phyloP scores from a whole-genome alignment of 2,797 vertebrate species.

The Synanceia verrucosa region DNA sequence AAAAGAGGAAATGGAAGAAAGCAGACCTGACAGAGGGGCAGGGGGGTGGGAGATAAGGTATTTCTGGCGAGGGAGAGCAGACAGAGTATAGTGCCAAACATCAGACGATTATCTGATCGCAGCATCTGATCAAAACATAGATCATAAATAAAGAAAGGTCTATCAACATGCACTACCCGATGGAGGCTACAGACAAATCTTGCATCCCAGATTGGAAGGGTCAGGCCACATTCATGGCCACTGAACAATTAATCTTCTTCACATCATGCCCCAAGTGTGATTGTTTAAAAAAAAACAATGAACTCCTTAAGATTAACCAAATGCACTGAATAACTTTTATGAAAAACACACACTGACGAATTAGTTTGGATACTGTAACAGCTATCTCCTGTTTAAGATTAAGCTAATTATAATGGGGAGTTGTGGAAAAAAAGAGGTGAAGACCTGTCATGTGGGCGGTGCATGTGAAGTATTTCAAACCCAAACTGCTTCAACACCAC shows the following conservation, averaged over 20 bases:
- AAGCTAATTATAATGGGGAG: not conserved
- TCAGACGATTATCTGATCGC: constrained; percentile 56
- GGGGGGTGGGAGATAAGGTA: constrained; percentile 39
- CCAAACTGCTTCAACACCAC: not conserved
- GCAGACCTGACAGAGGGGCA: constrained; percentile 43
- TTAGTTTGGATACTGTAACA: not conserved
- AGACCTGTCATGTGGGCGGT: not conserved
- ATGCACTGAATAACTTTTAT: not conserved
- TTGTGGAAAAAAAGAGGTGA: not conserved
- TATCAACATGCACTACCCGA: not conserved
- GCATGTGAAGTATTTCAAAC: not conserved
- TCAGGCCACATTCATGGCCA: not conserved
- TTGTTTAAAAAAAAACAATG: constrained; percentile 23
- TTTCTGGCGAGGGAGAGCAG: constrained; percentile 36
- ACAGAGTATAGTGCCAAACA: constrained; percentile 32
- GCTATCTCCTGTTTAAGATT: not conserved
- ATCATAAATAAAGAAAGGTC: constrained; percentile 8
- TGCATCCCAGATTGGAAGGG: not conserved
- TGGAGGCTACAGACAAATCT: not conserved
- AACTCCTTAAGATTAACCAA: constrained; percentile 4
- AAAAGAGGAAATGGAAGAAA: constrained; percentile 50
- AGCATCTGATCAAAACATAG: constrained; percentile 40
- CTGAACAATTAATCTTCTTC: constrained; percentile 23
- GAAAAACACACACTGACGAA: not conserved
- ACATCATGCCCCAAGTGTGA: not conserved